A percentile compares a stretch with the other conserved stretches of the same genome.
These are phyloP conservation scores for Trichogramma dendrolimi DNA, from an alignment of 2,888 invertebrate species.

Conservation along the genomic window DNA sequence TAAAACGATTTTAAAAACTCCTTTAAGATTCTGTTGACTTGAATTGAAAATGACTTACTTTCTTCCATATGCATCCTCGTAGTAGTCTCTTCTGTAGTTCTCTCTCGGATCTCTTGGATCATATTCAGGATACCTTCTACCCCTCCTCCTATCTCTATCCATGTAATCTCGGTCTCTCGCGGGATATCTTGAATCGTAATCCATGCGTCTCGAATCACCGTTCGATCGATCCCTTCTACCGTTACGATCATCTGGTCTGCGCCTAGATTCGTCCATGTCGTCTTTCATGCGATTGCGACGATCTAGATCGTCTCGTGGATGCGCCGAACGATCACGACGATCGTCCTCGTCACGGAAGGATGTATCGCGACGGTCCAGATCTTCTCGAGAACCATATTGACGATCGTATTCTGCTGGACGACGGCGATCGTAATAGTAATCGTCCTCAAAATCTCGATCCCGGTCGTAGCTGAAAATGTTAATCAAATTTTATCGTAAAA, in stretches of 20 bases:
- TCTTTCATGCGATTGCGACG: conserved; percentile 38
- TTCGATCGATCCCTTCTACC: conserved; percentile 38
- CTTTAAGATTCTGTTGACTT: not conserved
- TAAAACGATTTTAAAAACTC: not conserved
- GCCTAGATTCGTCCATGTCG: conserved; percentile 41
- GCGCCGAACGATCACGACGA: conserved; percentile 39
- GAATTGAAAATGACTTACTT: conserved; percentile 34
- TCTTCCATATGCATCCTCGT: conserved; percentile 47
- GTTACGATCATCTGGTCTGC: conserved; percentile 45
- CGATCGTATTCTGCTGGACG: conserved; percentile 44
- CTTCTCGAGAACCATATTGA: conserved; percentile 44
- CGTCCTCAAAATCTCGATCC: conserved; percentile 48
- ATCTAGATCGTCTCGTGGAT: conserved; percentile 43
- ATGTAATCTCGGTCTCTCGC: conserved; percentile 38
- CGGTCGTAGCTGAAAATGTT: conserved; percentile 41
- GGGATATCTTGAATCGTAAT: conserved; percentile 41
- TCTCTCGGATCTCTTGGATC: conserved; percentile 42
- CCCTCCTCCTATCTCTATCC: conserved; percentile 39
- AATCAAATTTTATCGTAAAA: not conserved
- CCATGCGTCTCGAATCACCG: conserved; percentile 38
- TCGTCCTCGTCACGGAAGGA: conserved; percentile 46
- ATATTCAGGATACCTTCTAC: conserved; percentile 45
- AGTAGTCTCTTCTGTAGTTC: conserved; percentile 39
- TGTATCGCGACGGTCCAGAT: conserved; percentile 45
- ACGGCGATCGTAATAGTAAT: conserved; percentile 48